A percentile compares a stretch with the other conserved stretches of the same genome.
Conservation (phyloP, 2,888 invertebrate species). For the Venusia cambrica region DNA sequence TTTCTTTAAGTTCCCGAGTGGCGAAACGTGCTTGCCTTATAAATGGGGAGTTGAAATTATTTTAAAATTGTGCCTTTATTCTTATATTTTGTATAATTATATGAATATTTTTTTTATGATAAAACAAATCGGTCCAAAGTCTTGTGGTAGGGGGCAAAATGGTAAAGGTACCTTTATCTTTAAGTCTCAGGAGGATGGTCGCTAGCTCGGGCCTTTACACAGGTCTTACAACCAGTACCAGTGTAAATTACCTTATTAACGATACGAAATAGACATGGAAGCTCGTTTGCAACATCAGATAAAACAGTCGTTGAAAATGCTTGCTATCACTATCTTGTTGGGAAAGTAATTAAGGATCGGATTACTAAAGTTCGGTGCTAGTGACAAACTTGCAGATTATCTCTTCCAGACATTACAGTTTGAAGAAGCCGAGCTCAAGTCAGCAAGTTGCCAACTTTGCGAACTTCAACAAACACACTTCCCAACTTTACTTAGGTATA, state of each 20-base stretch:
- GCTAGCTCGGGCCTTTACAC: no score
- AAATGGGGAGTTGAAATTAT: no score
- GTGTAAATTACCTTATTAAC: slow-evolving; percentile 6
- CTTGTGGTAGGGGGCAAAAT: no score
- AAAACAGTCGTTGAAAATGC: slow-evolving; percentile 20
- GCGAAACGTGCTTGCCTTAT: slow-evolving; percentile 20
- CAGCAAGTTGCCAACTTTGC: slow-evolving; percentile 54
- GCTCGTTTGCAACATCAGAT: slow-evolving; percentile 8
- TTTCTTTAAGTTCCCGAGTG: slow-evolving; percentile 14
- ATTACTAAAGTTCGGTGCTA: slow-evolving; percentile 54
- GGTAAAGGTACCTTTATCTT: no score
- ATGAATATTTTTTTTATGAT: no score
- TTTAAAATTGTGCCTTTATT: no score
- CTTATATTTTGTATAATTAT: no score
- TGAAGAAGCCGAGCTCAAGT: slow-evolving; percentile 54
- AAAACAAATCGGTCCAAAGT: no score
- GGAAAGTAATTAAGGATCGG: slow-evolving; percentile 56
- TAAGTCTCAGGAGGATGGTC: no score
- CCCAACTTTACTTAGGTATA: slow-evolving; percentile 42
- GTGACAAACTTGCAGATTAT: slow-evolving; percentile 67
- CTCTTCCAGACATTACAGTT: slow-evolving; percentile 64
- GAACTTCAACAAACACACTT: slow-evolving; percentile 47
- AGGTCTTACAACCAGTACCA: no score
- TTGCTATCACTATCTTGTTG: slow-evolving; percentile 39
- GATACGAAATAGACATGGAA: slow-evolving; percentile 7